These are phyloP conservation scores for Atethmia centrago DNA, from an alignment of 2,888 invertebrate genomes.

Conservation along the genomic window DNA sequence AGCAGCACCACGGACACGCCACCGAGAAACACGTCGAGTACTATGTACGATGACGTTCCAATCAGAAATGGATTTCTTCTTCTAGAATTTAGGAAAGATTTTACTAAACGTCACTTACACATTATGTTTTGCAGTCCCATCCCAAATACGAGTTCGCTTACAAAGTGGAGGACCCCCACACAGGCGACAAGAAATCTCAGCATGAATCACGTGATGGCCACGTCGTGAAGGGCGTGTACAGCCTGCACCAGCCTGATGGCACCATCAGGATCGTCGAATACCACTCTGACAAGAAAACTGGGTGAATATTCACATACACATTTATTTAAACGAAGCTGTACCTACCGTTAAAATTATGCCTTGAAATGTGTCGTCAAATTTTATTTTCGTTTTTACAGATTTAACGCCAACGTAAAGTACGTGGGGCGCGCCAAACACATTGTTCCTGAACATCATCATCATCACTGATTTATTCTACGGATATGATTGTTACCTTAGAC, in stretches of 20 bases:
- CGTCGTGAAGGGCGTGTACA: slow-evolving; percentile 81
- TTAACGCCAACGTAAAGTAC: slow-evolving; percentile 76
- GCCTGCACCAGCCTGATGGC: slow-evolving; percentile 84
- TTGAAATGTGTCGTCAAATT: too few species aligned
- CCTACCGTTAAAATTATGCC: not conserved
- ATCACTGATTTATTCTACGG: too few species aligned
- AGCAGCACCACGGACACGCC: slow-evolving; percentile 38
- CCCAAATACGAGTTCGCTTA: slow-evolving; percentile 85
- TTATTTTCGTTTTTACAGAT: slow-evolving; percentile 42
- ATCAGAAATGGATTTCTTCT: not conserved
- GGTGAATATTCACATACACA: slow-evolving; percentile 27
- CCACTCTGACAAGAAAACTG: slow-evolving; percentile 75
- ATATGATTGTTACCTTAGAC: too few species aligned
- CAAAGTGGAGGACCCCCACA: slow-evolving; percentile 84
- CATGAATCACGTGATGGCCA: slow-evolving; percentile 76
- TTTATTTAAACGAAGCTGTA: not conserved
- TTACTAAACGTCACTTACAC: not conserved
- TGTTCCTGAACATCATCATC: slow-evolving; percentile 63
- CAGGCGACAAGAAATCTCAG: slow-evolving; percentile 82
- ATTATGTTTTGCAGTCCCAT: slow-evolving; percentile 64
- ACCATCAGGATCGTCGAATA: slow-evolving; percentile 83
- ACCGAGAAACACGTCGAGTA: slow-evolving; percentile 9
- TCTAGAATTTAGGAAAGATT: not conserved
- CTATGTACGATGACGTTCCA: slow-evolving; percentile 20
- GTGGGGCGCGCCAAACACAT: slow-evolving; percentile 65